phyloP scores from a whole-genome alignment of 2,797 vertebrate species.

The Ataeniobius toweri region DNA sequence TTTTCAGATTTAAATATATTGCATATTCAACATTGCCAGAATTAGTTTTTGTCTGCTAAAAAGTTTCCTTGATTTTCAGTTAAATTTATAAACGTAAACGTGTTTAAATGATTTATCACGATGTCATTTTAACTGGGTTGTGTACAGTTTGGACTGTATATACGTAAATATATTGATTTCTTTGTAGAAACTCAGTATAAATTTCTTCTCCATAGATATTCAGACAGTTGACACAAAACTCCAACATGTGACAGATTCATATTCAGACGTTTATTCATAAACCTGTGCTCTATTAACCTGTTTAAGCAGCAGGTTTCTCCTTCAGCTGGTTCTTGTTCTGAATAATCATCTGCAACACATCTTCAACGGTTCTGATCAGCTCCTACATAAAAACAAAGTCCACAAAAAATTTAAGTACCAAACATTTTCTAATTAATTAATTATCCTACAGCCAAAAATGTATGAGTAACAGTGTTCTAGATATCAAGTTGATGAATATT shows the following conservation, averaged over 20 bases:
- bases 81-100: not conserved
- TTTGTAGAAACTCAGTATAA: not conserved
- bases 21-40: too few species aligned
- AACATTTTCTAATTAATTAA: not conserved
- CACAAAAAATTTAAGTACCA: constrained; percentile 12
- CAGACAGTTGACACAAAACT: constrained; percentile 1
- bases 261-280: constrained; percentile 13
- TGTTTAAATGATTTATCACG: not conserved
- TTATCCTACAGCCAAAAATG: constrained; percentile 1
- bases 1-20: too few species aligned
- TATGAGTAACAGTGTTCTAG: not conserved
- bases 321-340: constrained; percentile 77
- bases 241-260: constrained; percentile 8
- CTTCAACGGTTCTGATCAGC: constrained; percentile 81
- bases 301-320: constrained; percentile 45
- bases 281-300: not conserved
- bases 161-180: constrained; percentile 1
- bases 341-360: constrained; percentile 80
- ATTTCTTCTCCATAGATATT: not conserved
- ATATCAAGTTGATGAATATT: not conserved
- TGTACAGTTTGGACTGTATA: not conserved
- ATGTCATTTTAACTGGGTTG: not conserved
- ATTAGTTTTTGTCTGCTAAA: not conserved
- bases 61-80: not conserved
- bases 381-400: constrained; percentile 58